Evolutionary conservation across 92 coral and sea anemone species (phyloP), one percentile per base, ranked within the genome.

Genomic region (Scolanthus callimorphus): DNA sequence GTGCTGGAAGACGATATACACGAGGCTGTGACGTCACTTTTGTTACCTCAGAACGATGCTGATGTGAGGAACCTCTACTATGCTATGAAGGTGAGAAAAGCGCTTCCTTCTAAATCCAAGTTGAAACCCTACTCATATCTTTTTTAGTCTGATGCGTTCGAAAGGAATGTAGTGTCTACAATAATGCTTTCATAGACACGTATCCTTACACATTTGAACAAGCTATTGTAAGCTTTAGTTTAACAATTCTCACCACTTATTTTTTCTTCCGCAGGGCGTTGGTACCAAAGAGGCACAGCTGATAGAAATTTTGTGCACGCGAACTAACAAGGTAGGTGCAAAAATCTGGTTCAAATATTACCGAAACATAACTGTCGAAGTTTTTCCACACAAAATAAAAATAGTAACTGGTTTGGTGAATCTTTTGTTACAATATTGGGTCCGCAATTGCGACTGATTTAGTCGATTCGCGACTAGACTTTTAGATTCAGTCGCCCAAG

Each of bases 1-100:
- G 68, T 71, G 49, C 51, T 79, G 26, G 82, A 78, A 22, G 65
- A 66, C 23, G 64, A 84, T 28, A 20, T 67, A 29, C 55, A 63
- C 69, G 66, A 84, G 59, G 74, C 80, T n/a, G 71, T 63, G 63
- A 37, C 85, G 68, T 67, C 57, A 23, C 51, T 84, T 61, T 49
- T 57, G 12, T 28, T 72, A 27, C 75, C 78, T 37, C 48, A 52
- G 39, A 34, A 48, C 30, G 55, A 72, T 63, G 71, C 73, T 39
- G 73, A 59, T 21, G 75, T 75, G 25, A 39, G 63, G 30, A 55
- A 47, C 17, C 61, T 79, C 25, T 71, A 84, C 47, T 59, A 68
- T 59, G 82, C 91, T 1, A 72, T 84, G 85, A 73, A 84, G 85
- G 91, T 84, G 65, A 45, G 41, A 34, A 6, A 34, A 15, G 41